These are phyloP conservation scores for Talpa occidentalis DNA, from an alignment of 2,113 vertebrate species.

Conservation along the genomic window DNA sequence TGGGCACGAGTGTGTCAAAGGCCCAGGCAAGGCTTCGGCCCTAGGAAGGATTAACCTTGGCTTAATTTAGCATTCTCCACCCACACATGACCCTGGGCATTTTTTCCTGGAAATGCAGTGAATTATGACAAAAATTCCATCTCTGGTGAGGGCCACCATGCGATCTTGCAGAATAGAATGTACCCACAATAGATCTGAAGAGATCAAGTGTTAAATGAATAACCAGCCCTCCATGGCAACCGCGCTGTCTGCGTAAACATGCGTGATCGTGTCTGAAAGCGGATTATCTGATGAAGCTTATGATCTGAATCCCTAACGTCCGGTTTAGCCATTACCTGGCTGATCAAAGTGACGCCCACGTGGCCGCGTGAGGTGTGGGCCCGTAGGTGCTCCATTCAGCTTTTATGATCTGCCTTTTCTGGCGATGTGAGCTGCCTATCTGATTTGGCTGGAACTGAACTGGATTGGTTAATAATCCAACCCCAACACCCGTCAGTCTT, in stretches of 20 bases:
- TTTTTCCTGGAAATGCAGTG: not conserved
- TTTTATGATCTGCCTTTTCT: not conserved
- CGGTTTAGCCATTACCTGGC: not conserved
- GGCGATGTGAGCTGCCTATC: not conserved
- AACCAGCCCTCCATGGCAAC: not conserved
- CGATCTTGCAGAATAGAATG: not conserved
- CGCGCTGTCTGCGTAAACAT: not conserved
- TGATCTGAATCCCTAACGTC: not conserved
- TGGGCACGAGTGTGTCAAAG: not conserved
- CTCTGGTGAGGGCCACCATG: too few relatives aligned
- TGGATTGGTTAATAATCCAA: not conserved
- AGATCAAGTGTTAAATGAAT: not conserved
- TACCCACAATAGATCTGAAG: not conserved
- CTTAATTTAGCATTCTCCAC: not conserved
- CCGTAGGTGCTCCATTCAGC: too few relatives aligned
- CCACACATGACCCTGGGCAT: fast-evolving
- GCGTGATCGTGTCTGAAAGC: not conserved
- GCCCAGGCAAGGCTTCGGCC: not conserved
- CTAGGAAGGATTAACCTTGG: too few relatives aligned
- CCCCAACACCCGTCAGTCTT: not conserved
- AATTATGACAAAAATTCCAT: not conserved
- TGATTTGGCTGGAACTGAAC: not conserved
- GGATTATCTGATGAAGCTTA: not conserved
- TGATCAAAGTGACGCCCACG: too few relatives aligned
- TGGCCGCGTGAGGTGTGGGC: too few relatives aligned